Evolutionary conservation across 2,797 vertebrate genomes (phyloP), one percentile per base, ranked within the genome.

Genomic region (Champsocephalus gunnari): DNA sequence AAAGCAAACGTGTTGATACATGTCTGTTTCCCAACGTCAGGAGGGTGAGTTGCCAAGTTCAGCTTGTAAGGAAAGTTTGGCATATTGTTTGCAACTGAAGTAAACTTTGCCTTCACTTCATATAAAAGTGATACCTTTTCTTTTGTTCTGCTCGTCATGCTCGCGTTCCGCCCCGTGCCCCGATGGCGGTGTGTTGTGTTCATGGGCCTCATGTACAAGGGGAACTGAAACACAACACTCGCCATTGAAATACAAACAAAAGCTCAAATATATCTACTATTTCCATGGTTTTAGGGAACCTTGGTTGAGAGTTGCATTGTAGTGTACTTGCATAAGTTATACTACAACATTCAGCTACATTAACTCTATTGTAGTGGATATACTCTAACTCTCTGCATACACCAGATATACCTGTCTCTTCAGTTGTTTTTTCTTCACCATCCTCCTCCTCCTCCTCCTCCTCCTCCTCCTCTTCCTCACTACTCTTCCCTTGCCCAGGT

Each of bases 351-450:
- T 1, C n/a, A 32, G 13, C 21, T 28, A 48, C 14, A 48, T 60
- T 7, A 38, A 9, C 34, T 38, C 34, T 51, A 2, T 19, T 21
- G 50, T 21, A 51, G 50, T 21, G 21, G 50, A 51, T 21, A 51
- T 51, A 12, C 50, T 32, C n/a, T 14, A n/a, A 8, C 11, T 9
- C 12, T 17, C 47, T 62, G 28, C 50, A 47, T 66, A 28, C 48
- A 17, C 13, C 47, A 50, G 6, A 77, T 55, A 67, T 80, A 87
- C 87, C 85, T 82, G 51, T 64, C 12, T 56, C 75, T 51, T 74
- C 48, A 59, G 58, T 21, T 54, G 49, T 62, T 54, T 48, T 66
- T 5, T 47, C 4, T 0, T 48, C 48, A 34, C 71, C 55, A 57
- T 28, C 24, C 24, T 28, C 24, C 24, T 28, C 3, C 3, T 58